These are phyloP conservation scores for Phoxinus phoxinus DNA, from an alignment of 2,113 vertebrate species.

Conservation along the genomic window DNA sequence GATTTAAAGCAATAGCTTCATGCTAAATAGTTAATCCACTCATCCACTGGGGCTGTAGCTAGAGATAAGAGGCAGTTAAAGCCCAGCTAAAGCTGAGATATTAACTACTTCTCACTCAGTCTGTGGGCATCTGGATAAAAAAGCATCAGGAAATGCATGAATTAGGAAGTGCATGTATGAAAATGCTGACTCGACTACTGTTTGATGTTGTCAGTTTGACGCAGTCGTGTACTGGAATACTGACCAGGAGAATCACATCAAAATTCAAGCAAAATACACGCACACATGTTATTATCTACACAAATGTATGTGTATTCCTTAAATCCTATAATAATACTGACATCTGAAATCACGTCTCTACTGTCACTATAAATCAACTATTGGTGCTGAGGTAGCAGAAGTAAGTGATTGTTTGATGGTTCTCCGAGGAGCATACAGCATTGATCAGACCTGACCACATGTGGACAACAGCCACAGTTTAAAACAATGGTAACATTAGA, in stretches of 20 bases:
- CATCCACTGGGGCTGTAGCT: background rate
- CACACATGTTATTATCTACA: background rate
- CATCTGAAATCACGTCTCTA: background rate
- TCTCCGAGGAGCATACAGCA: background rate
- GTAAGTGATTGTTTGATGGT: background rate
- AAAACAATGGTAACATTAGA: background rate
- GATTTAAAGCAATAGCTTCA: constrained; percentile 30
- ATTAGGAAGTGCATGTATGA: background rate
- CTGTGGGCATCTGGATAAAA: background rate
- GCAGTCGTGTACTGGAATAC: background rate
- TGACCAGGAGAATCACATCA: background rate
- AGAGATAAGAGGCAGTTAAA: constrained; percentile 19
- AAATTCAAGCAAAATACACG: background rate
- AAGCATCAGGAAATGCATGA: constrained; percentile 12
- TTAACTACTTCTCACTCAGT: background rate
- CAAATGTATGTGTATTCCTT: background rate
- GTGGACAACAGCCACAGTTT: background rate
- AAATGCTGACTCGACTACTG: constrained; percentile 21
- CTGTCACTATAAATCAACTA: background rate
- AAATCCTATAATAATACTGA: background rate
- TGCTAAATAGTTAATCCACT: constrained; percentile 2
- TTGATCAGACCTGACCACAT: constrained; percentile 30
- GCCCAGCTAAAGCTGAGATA: background rate
- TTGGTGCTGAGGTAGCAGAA: background rate
- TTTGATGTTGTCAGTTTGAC: background rate